Base-by-base conservation (phyloP, 2,888 invertebrate species). In the Marronus borbonicus region DNA sequence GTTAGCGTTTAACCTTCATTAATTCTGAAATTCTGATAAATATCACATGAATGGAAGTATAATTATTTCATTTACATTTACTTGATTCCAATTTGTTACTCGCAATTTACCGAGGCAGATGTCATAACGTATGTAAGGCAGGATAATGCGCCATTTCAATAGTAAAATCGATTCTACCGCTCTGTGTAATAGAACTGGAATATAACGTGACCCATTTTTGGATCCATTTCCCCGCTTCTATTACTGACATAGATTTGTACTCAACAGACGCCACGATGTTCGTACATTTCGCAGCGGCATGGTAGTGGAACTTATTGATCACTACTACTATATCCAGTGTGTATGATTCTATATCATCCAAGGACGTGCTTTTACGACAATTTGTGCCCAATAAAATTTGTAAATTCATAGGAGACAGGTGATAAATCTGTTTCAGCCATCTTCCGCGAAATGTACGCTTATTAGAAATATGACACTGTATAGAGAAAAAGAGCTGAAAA, bases 121-220 rank as follows among this genome's bases (percentile, higher is more conserved):
- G 12, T 8, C 39, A 39, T 44, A 12, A 8, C 55, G 55, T 17
- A 28, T 28, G 28, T 28, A 60, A 28, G 20, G 28, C 20, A 60
- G 60, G 14, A 28, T 60, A 68, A 60, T 60, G 72, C 60, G 44
- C 72, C 44, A 72, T 60, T 72, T 60, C 58, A 72, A 72, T 72
- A 72, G 58, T 58, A 58, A 58, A 58, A 72, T 72, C 72, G 72
- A 72, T 72, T 31, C 72, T n/a, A 36, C n/a, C 60, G 44, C 62
- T 39, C n/a, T 64, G 8, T 70, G 60, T 72, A 24, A 60, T 44
- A 44, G 58, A 72, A 72, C 60, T 60, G 72, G 60, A 72, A 72
- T 58, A 70, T 72, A 72, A 72, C 72, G 60, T 72, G 72, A 72
- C 72, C 72, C 72, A 72, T 72, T 72, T 72, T 72, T 60, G 58